These are phyloP conservation scores for Acronicta leporina DNA, from an alignment of 2,888 invertebrate species.

Conservation along the genomic window DNA sequence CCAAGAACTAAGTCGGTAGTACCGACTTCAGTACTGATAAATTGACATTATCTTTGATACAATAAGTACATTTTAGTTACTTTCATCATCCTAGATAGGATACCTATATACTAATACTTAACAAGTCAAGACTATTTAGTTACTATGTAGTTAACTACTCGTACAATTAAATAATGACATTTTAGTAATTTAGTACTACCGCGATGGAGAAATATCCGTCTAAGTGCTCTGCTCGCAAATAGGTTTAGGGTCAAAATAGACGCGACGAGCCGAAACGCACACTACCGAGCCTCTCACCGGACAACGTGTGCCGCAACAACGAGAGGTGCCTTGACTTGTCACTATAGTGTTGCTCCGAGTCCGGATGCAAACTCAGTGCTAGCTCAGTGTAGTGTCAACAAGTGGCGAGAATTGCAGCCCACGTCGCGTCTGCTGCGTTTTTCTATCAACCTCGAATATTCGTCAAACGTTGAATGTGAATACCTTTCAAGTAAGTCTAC, in stretches of 20 bases:
- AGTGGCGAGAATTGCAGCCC: conserved; percentile 26
- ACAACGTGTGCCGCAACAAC: conserved; percentile 3
- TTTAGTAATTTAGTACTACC: too few species aligned
- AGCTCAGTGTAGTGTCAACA: conserved; percentile 48
- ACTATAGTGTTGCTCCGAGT: conserved; percentile 37
- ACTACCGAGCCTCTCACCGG: conserved; percentile 28
- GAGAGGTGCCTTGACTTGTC: conserved; percentile 55
- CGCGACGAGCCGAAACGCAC: conserved; percentile 1
- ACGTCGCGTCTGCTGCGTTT: conserved; percentile 21
- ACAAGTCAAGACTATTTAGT: background rate
- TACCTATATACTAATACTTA: too few species aligned
- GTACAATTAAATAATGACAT: background rate
- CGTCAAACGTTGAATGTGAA: conserved; percentile 15
- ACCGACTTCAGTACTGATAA: too few species aligned
- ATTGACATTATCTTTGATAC: too few species aligned
- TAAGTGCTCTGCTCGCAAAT: too few species aligned
- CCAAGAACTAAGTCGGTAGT: too few species aligned
- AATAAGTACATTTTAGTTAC: too few species aligned
- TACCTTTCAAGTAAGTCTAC: conserved; percentile 29
- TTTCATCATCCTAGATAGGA: too few species aligned
- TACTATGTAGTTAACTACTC: too few species aligned
- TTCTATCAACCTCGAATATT: conserved; percentile 15
- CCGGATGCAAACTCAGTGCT: conserved; percentile 44
- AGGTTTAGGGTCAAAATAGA: conserved; percentile 13
- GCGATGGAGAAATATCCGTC: background rate